Base-by-base conservation (phyloP, 2,797 vertebrate genomes). In the Nothura maculosa region DNA sequence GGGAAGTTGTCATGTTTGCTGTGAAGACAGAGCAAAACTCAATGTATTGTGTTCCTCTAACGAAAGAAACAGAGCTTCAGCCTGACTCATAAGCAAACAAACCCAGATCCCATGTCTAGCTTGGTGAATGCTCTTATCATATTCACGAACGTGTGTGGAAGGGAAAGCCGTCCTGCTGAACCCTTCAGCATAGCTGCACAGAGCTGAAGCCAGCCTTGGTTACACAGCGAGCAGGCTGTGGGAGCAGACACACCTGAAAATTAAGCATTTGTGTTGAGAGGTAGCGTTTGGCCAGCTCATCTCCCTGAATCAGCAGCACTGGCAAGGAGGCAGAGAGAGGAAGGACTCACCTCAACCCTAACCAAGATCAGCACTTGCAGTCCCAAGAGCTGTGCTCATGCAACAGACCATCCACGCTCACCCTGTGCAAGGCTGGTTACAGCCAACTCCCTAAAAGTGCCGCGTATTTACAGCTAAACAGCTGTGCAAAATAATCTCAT, bases 301-400 rank as follows among this genome's bases (percentile, higher is more conserved):
- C 50, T 43, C 30, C 24, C 50, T 66, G 75, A 36, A n/a, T 50
- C 42, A 52, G 22, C n/a, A 52, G n/a, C 36, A 27, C 25, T 22
- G 25, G 13, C 3, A 5, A 58, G 34, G 58, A 50, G 52, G 34
- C 21, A 36, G 43, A 13, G 67, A 66, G 17, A 58, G 20, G 30
- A 73, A 14, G 73, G 24, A 80, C 6, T 10, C 36, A 43, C 21
- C n/a, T 7, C 42, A 62, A 38, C 16, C 28, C 25, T 28, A 15
- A 21, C 0, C 0, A 7, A 14, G 12, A 17, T 70, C 45, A 58
- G 5, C 2, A 10, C 54, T 42, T n/a, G 15, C 24, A 87, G 34
- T 10, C 13, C 32, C 24, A 1, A 4, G 34, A 86, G 40, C 36
- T 78, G 15, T 81, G 8, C 24, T 27, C 15, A 7, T 48, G 10